Base-by-base conservation (phyloP, 2,888 invertebrate species). In the Cephonodes hylas region DNA sequence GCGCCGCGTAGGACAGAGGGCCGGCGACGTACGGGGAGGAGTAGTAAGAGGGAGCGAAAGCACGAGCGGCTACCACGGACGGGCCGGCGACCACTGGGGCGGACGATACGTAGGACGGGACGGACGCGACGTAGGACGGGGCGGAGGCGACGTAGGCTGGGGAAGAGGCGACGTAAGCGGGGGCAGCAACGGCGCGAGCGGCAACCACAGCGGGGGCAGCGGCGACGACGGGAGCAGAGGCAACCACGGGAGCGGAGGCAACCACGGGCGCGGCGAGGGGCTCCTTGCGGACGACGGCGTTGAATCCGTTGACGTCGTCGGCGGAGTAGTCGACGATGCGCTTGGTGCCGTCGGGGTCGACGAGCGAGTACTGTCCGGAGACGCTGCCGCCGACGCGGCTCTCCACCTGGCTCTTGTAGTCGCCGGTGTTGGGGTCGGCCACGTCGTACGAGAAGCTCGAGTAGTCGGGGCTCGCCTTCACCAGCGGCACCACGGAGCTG, bases 301-400 rank as follows among this genome's bases (percentile, higher is more conserved):
- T 93, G 85, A 93, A 93, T 5, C 93, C 93, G 58, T 86, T 86
- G 59, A 91, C 73, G 64, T 92, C 89, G 72, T 92, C 90, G 64
- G 93, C 93, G 56, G 90, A 82, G 81, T 93, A 93, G 80, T 93
- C 93, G 0, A 93, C 93, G 53, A 85, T 91, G 62, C 93, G 89
- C 73, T 87, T 89, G 66, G 91, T 93, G 72, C 93, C 93, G 68
- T 93, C 93, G 25, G 93, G 71, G 57, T 93, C 93, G 23, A 87
- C 79, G 58, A 93, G 83, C 42, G 93, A 93, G 86, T 93, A 93
- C 74, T 93, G 92, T 63, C 93, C 93, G 67, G 84, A 77, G 27
- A 93, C 93, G 31, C 79, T 75, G 64, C 92, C 93, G 13, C 93
- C 93, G 56, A 80, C 78, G 67, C 93, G 91, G 62, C 86, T 85